Conservation (phyloP, 2,797 vertebrate species). For the Acanthis flammea region DNA sequence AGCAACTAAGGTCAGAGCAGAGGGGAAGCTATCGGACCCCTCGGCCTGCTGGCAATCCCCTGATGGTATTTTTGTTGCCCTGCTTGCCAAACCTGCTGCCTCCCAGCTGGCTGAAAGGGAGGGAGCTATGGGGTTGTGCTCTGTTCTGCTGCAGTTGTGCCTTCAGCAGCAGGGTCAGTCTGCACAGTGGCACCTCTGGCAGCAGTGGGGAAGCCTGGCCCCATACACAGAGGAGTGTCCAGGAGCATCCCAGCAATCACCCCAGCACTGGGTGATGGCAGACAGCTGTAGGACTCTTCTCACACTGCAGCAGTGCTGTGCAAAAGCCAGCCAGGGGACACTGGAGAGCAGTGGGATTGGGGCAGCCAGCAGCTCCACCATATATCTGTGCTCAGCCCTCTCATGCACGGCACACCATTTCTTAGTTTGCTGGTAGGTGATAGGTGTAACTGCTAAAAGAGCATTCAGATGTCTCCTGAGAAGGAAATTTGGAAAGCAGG, state of each 20-base stretch:
- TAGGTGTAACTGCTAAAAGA: neutral
- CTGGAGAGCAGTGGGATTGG: neutral
- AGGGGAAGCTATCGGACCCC: neutral
- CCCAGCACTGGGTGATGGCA: neutral
- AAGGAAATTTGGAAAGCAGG: neutral
- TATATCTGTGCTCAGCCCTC: neutral
- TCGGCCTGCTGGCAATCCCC: neutral
- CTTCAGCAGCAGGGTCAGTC: neutral
- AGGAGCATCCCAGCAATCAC: accelerated
- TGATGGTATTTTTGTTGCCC: neutral
- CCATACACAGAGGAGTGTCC: accelerated
- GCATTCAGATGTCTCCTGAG: neutral
- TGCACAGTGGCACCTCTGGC: neutral
- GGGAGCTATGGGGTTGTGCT: neutral
- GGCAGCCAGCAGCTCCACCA: neutral
- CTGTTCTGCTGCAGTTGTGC: accelerated
- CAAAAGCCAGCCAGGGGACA: neutral
- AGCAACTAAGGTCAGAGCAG: conserved; percentile 36
- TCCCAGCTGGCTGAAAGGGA: neutral
- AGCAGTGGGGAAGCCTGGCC: neutral
- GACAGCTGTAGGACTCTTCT: neutral
- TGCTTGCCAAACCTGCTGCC: neutral
- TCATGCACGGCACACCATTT: neutral
- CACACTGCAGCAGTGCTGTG: neutral
- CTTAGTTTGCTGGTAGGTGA: accelerated